These are phyloP conservation scores for Lycorma delicatula DNA, from an alignment of 1,140 invertebrate genomes.

Conservation along the genomic window DNA sequence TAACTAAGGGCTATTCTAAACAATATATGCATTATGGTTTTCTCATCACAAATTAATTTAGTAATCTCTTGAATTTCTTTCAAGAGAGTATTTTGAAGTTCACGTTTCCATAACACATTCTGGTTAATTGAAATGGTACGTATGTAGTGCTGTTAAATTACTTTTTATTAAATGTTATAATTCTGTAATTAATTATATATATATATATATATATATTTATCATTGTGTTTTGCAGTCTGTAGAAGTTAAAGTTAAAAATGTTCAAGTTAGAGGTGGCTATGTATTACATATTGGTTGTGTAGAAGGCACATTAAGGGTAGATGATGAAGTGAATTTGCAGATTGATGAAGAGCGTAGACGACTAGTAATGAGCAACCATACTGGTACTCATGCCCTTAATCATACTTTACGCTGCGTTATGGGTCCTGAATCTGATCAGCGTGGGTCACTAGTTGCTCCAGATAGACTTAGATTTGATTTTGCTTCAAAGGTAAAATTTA, in stretches of 20 bases:
- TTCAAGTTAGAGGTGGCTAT: constrained; percentile 94
- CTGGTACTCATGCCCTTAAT: constrained; percentile 96
- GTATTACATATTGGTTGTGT: constrained; percentile 85
- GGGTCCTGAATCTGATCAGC: constrained; percentile 87
- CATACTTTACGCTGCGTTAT: constrained; percentile 85
- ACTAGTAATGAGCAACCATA: constrained; percentile 97
- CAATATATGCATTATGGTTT: too few relatives aligned
- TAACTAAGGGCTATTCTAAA: too few relatives aligned
- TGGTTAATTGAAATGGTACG: too few relatives aligned
- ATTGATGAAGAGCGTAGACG: constrained; percentile 77
- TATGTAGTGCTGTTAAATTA: too few relatives aligned
- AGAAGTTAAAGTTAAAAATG: constrained; percentile 70
- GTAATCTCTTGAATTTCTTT: too few relatives aligned
- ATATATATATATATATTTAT: not conserved
- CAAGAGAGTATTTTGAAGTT: too few relatives aligned
- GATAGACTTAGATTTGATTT: constrained; percentile 96
- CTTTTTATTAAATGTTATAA: too few relatives aligned
- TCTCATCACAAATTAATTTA: too few relatives aligned
- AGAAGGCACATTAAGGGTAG: constrained; percentile 76
- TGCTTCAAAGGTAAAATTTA: too few relatives aligned
- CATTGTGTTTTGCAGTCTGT: constrained; percentile 15
- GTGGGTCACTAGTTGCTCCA: constrained; percentile 96
- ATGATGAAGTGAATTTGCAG: constrained; percentile 74
- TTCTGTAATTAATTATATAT: not conserved
- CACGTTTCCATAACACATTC: too few relatives aligned